Evolutionary conservation across 2,888 invertebrate genomes (phyloP).

Genomic region (Cephus runcator): DNA sequence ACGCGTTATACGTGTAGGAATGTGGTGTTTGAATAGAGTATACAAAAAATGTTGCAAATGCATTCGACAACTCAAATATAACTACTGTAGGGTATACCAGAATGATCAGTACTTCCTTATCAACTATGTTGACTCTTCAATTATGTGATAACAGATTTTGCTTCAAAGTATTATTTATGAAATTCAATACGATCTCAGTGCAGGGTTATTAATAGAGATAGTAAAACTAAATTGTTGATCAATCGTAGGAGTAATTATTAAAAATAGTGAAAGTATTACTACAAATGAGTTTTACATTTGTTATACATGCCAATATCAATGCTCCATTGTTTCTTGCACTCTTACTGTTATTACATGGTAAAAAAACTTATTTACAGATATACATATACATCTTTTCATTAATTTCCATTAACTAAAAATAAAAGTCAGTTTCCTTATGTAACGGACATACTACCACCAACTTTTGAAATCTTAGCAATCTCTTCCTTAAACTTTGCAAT

Average conservation of each 20-base stretch:
- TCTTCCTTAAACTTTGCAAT: constrained; percentile 85
- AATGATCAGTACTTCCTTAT: not conserved
- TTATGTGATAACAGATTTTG: not conserved
- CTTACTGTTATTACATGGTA: not conserved
- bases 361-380: not conserved
- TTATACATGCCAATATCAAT: not conserved
- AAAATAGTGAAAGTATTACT: not conserved
- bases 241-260: not conserved
- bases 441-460: constrained; percentile 44
- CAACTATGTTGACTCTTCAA: not conserved
- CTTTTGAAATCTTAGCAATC: constrained; percentile 68
- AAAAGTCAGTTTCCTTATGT: constrained; percentile 24
- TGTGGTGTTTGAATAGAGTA: no score
- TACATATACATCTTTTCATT: not conserved
- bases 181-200: not conserved
- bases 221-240: not conserved
- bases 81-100: not conserved
- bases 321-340: not conserved
- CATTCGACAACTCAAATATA: not conserved
- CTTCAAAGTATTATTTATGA: not conserved
- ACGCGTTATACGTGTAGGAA: not conserved
- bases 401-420: not conserved
- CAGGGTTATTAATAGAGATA: not conserved
- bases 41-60: not conserved
- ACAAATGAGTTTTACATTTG: not conserved